Evolutionary conservation across 2,113 vertebrate genomes (phyloP).

Genomic region (Amazona vittata): DNA sequence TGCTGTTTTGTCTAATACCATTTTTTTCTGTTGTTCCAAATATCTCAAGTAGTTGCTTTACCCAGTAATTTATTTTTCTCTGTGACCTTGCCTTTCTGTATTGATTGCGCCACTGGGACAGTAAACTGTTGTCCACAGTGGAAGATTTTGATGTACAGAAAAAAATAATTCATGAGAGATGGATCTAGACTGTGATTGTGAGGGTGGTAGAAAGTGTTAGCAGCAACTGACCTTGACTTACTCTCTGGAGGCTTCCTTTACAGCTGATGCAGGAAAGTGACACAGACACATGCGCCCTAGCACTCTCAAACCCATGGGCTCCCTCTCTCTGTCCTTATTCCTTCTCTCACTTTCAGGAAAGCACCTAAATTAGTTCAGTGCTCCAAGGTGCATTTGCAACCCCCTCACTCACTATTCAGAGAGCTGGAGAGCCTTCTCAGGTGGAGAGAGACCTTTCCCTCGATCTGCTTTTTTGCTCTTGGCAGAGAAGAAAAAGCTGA

Average conservation of each 20-base stretch:
- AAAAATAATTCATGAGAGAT: not conserved
- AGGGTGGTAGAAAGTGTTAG: not conserved
- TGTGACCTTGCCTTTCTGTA: not conserved
- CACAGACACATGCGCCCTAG: rapidly evolving
- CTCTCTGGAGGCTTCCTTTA: not conserved
- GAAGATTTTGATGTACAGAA: not conserved
- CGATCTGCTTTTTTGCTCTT: not conserved
- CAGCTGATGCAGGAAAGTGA: not conserved
- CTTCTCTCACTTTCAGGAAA: not conserved
- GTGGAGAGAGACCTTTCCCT: not conserved
- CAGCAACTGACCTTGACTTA: not conserved
- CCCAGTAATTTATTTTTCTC: not conserved
- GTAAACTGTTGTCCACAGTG: not conserved
- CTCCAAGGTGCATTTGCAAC: not conserved
- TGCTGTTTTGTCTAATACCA: rapidly evolving
- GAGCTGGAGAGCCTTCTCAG: not conserved
- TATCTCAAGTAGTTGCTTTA: not conserved
- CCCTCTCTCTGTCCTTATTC: not conserved
- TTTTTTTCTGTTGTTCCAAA: not conserved
- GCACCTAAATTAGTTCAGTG: not conserved
- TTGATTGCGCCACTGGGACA: not conserved
- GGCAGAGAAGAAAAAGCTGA: not conserved
- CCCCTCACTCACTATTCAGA: not conserved
- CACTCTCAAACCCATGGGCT: not conserved
- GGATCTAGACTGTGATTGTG: not conserved